Conservation (phyloP, 2,797 vertebrate species). For the Anomalospiza imberbis region DNA sequence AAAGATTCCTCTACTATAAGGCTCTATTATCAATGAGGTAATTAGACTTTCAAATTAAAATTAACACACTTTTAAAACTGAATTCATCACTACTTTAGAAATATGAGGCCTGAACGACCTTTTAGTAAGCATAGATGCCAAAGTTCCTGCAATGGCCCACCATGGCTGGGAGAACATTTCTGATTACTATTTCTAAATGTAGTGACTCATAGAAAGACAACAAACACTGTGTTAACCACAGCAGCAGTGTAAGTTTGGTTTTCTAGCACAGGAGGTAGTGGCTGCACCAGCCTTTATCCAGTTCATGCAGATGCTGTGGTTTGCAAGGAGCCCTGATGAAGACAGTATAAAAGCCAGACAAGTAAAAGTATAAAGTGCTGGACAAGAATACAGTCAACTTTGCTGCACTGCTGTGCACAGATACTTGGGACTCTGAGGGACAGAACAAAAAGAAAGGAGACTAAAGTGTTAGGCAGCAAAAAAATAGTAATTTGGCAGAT, state of each 20-base stretch:
- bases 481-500: background rate
- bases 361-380: background rate
- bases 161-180: background rate
- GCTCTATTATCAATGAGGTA: background rate
- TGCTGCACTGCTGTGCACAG: background rate
- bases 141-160: background rate
- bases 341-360: background rate
- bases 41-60: constrained; percentile 17
- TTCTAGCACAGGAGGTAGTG: background rate
- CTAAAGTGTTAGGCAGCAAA: background rate
- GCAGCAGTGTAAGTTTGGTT: background rate
- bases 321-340: background rate
- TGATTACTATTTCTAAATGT: background rate
- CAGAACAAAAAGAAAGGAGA: background rate
- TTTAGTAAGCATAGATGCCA: background rate
- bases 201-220: background rate
- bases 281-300: background rate
- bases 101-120: background rate
- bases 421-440: background rate
- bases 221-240: background rate
- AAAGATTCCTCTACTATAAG: background rate
- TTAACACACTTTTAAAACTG: background rate
- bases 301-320: background rate
- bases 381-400: background rate
- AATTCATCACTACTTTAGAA: background rate